phyloP scores from a whole-genome alignment of 1,140 invertebrate species.

The Procambarus virginalis region DNA sequence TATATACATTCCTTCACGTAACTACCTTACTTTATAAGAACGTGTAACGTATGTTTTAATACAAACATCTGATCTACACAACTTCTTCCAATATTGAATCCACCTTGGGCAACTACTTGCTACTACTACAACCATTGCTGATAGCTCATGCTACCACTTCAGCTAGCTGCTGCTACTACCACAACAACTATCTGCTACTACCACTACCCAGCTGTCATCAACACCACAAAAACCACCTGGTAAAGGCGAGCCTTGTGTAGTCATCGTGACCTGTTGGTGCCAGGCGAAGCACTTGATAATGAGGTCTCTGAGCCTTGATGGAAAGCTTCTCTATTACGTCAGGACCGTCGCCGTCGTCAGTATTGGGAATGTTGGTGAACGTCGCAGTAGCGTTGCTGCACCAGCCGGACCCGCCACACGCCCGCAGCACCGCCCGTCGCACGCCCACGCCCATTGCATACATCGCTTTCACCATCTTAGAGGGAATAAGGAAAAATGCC shows the following conservation, averaged over 20 bases:
- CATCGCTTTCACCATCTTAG: conserved; percentile 52
- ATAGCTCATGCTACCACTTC: too few species aligned
- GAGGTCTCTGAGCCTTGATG: conserved; percentile 48
- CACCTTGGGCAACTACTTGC: too few species aligned
- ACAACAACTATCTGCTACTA: too few species aligned
- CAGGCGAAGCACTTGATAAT: conserved; percentile 45
- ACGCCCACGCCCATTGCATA: conserved; percentile 27
- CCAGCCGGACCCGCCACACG: conserved; percentile 33
- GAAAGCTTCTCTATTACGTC: conserved; percentile 61
- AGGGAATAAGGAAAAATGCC: not conserved
- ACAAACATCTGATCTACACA: too few species aligned
- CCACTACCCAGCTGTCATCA: not conserved
- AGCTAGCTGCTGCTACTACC: too few species aligned
- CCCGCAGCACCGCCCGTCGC: conserved; percentile 30
- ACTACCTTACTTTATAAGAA: too few species aligned
- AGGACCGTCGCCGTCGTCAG: conserved; percentile 11
- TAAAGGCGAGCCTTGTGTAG: conserved; percentile 4
- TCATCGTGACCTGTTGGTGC: not conserved
- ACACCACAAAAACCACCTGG: not conserved
- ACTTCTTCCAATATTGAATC: too few species aligned
- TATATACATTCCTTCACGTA: too few species aligned
- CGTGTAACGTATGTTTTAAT: too few species aligned
- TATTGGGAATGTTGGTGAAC: not conserved
- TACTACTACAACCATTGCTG: too few species aligned
- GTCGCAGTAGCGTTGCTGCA: conserved; percentile 30